A percentile compares a stretch with the other conserved stretches of the same genome.
phyloP scores from a whole-genome alignment of 1,140 invertebrate genomes.

The Andricus grossulariae region DNA sequence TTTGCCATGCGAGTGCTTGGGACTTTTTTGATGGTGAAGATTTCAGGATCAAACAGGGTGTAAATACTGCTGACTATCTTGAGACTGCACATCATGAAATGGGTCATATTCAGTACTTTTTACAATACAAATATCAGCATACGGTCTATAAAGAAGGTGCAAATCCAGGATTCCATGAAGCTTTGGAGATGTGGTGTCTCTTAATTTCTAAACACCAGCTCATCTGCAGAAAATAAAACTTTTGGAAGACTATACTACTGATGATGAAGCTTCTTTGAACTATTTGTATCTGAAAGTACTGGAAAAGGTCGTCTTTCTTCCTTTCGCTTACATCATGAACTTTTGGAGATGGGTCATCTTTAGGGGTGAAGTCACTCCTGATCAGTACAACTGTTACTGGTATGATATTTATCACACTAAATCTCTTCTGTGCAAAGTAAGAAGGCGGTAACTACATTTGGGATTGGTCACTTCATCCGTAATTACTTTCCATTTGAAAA shows the following conservation, averaged over 20 bases:
- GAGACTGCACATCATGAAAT: constrained; percentile 91
- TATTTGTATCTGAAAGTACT: constrained; percentile 87
- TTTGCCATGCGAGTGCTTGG: constrained; percentile 94
- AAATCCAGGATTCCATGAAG: constrained; percentile 94
- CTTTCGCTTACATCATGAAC: constrained; percentile 91
- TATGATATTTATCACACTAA: constrained; percentile 62
- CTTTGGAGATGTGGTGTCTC: constrained; percentile 92
- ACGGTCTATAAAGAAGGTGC: constrained; percentile 86
- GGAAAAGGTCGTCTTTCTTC: constrained; percentile 91
- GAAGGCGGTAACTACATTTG: too few relatives aligned
- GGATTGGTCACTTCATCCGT: too few relatives aligned
- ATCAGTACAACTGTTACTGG: constrained; percentile 88
- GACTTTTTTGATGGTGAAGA: constrained; percentile 92
- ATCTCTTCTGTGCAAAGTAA: too few relatives aligned
- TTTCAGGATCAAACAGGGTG: constrained; percentile 93
- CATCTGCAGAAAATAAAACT: constrained; percentile 88
- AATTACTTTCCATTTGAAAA: too few relatives aligned
- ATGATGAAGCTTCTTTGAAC: constrained; percentile 86
- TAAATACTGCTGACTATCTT: constrained; percentile 84
- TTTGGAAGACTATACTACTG: constrained; percentile 78
- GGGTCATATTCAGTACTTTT: constrained; percentile 91
- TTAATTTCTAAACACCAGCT: constrained; percentile 87
- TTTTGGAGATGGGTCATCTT: constrained; percentile 93
- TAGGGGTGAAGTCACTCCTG: constrained; percentile 81
- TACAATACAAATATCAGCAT: constrained; percentile 88